Evolutionary conservation across 1,140 invertebrate genomes (phyloP), one percentile per base, ranked within the genome.

Genomic region (Lordiphosa mommai): DNA sequence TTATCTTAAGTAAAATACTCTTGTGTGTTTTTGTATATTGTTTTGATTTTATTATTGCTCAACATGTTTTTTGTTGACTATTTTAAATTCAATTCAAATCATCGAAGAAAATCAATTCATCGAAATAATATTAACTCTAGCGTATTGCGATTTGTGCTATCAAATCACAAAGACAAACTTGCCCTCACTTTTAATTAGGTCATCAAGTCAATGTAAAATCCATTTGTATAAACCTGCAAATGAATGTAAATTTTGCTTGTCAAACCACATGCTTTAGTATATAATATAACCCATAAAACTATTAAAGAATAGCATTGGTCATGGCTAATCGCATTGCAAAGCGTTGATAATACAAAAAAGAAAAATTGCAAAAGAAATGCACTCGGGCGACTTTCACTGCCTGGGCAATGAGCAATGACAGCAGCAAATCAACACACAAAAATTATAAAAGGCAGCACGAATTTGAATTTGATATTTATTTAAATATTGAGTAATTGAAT

Each of bases 401-500:
- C 44, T 59, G 69, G 74, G 72, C 73, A 72, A 67, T 50, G 27
- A 50, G 23, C 50, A 43, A 34, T 13, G 23, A 5, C 38, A 52
- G 30, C 32, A 12, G 12, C 37, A 49, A 6, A 34, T 17, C 14
- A 20, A 30, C n/a, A 40, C 17, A 12, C 2, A 23, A 30, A 17
- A 12, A 14, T 20, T 20, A 30, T 64, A 56, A 48, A 17, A 59
- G 59, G 56, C 48, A 53, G 43, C 65, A 47, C 64, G 48, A 69
- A 68, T 68, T 16, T 8, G 8, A 47, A 47, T 6, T 68, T 68
- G 57, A 67, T 67, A 67, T 67, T 71, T 76, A 7, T 27, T 55
- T 37, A 71, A 61, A 38, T 70, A 68, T 80, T 80, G 58, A 84
- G 76, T 84, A 80, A 80, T 80, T 80, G 66, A 61, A 48, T 51